Evolutionary conservation across 1,140 invertebrate genomes (phyloP).

Genomic region (Lucilia cuprina): DNA sequence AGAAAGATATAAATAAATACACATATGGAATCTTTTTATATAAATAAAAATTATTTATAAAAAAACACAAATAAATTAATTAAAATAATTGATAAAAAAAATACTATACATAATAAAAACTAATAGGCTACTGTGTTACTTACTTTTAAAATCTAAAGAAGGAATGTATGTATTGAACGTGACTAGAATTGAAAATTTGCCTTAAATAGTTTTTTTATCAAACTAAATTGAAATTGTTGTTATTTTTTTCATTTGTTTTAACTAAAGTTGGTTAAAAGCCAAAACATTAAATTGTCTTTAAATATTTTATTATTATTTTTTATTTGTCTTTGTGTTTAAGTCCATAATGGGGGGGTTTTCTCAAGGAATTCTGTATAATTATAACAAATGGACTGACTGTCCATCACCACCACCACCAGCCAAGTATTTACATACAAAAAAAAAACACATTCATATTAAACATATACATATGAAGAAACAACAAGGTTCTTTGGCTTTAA

Average conservation of each 20-base stretch:
- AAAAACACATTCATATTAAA: background rate
- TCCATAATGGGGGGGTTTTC: background rate
- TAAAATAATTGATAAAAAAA: background rate
- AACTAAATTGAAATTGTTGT: background rate
- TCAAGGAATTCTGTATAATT: background rate
- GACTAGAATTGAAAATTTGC: background rate
- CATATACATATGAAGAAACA: background rate
- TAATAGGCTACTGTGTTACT: background rate
- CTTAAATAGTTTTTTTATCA: background rate
- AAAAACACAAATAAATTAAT: background rate
- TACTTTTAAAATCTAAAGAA: background rate
- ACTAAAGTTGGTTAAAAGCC: background rate
- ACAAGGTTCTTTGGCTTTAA: conserved; percentile 14
- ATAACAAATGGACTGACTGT: background rate
- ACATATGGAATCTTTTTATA: background rate
- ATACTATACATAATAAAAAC: background rate
- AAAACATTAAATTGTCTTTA: background rate
- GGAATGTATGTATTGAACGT: background rate
- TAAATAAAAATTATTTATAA: background rate
- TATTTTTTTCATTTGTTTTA: too few relatives aligned
- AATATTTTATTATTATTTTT: background rate
- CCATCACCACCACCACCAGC: background rate
- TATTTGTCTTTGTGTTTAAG: background rate
- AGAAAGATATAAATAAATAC: background rate
- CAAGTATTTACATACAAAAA: background rate